Evolutionary conservation across 2,113 vertebrate genomes (phyloP), one percentile per base, ranked within the genome.

Genomic region (Antechinus stuartii): DNA sequence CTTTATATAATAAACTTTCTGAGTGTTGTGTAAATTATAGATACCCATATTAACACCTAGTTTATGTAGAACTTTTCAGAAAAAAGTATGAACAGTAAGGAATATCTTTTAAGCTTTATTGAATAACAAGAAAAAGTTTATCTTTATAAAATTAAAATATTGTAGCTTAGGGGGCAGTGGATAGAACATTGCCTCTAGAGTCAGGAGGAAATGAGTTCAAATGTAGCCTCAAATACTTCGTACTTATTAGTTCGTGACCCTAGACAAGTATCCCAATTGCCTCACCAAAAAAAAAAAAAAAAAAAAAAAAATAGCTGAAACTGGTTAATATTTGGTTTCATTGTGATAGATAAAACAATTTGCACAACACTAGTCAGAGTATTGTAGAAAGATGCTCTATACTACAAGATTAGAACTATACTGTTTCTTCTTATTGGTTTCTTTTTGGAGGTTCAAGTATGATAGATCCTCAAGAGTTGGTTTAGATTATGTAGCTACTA

Each of bases 291-390:
- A 49, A 49, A 49, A 49, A 50, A 50, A 50, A 52, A 52, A 52
- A 52, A 10, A 10, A 52, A 52, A 95, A 92, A 93, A 95, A 91
- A 49, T 14, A 92, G n/a, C 14, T 96, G 76, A 91, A 91, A 76
- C 56, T 92, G 23, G 89, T 56, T 92, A 91, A 61, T 61, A 90
- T n/a, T 19, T 95, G 49, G 16, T 0, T 92, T 91, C 8, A 56
- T 95, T 76, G 10, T 57, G 90, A 50, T 68, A 93, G 25, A 26
- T 56, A 53, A 54, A 55, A 96, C 55, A 91, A 90, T 90, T 96
- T 95, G 6, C 53, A 2, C 42, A 50, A 27, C 46, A 93, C 2
- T 84, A 52, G 89, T 95, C 47, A 91, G 2, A 93, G 52, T 30
- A 53, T 53, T 94, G 26, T 50, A 54, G 68, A 76, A 61, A 94